phyloP scores from a whole-genome alignment of 2,113 vertebrate genomes.

The Chaetodon auriga region DNA sequence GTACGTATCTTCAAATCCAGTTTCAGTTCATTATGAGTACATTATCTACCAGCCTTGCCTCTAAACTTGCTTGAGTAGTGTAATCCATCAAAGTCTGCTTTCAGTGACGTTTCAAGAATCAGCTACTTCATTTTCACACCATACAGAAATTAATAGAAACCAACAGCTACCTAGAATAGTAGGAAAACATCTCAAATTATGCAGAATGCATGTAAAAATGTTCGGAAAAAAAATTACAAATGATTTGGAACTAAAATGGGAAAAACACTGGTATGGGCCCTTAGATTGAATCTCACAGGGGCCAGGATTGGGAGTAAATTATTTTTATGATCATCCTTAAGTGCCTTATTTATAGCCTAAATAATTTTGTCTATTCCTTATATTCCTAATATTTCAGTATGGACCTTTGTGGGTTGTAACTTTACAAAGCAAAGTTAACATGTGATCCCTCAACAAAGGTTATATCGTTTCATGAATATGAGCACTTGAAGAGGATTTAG shows the following conservation, averaged over 20 bases:
- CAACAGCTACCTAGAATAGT: neutral
- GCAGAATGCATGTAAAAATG: neutral
- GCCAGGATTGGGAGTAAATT: too few relatives aligned
- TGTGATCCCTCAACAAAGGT: neutral
- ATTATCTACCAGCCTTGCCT: too few relatives aligned
- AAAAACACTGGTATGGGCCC: neutral
- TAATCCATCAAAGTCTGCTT: too few relatives aligned
- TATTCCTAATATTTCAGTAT: neutral
- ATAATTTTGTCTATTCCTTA: neutral
- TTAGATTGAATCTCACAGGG: neutral
- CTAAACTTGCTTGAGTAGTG: too few relatives aligned
- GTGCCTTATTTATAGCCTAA: neutral
- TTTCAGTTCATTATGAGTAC: too few relatives aligned
- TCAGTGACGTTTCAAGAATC: neutral
- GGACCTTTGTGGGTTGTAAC: neutral
- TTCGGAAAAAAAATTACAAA: neutral
- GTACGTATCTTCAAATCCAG: too few relatives aligned
- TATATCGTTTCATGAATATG: neutral
- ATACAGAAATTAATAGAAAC: neutral
- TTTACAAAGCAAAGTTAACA: neutral
- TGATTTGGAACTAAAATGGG: neutral
- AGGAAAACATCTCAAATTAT: neutral
- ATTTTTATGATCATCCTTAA: neutral
- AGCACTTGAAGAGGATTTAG: neutral
- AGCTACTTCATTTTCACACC: neutral